Evolutionary conservation across 2,888 invertebrate species (phyloP).

Genomic region (Lasioglossum leucozonium): DNA sequence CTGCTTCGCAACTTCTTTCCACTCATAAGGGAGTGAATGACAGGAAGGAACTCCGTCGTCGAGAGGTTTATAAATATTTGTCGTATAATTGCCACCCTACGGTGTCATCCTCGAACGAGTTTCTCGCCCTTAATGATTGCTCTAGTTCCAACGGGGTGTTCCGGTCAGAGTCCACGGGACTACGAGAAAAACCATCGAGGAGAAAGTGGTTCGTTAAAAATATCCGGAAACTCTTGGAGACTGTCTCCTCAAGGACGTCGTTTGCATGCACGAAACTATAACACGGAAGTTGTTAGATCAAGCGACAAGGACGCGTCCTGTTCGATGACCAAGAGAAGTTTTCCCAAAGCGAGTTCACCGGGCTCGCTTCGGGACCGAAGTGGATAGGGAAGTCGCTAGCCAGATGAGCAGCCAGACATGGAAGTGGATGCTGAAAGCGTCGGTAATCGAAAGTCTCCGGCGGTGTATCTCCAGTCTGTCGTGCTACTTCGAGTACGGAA

Average conservation of each 20-base stretch:
- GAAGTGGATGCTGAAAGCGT: constrained; percentile 16
- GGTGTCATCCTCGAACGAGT: neutral
- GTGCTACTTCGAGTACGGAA: constrained; percentile 36
- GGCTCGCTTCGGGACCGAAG: neutral
- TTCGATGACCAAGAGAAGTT: neutral
- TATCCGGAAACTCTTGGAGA: neutral
- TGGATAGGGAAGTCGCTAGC: neutral
- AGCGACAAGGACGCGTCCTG: neutral
- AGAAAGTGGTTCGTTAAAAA: neutral
- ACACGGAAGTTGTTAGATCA: neutral
- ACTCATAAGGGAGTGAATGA: neutral
- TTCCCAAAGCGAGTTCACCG: neutral
- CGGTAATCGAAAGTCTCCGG: constrained; percentile 46
- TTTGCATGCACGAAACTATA: neutral
- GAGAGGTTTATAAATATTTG: constrained; percentile 33
- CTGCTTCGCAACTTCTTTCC: neutral
- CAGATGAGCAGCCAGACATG: constrained; percentile 14
- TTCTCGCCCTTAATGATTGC: neutral
- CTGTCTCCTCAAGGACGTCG: neutral
- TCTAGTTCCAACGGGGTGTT: neutral
- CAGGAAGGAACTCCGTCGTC: constrained; percentile 18
- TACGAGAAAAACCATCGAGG: neutral
- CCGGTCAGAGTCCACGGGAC: neutral
- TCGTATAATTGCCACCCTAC: neutral
- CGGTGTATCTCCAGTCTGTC: constrained; percentile 21